phyloP scores from a whole-genome alignment of 1,140 invertebrate genomes.

The Drosophila bocki region DNA sequence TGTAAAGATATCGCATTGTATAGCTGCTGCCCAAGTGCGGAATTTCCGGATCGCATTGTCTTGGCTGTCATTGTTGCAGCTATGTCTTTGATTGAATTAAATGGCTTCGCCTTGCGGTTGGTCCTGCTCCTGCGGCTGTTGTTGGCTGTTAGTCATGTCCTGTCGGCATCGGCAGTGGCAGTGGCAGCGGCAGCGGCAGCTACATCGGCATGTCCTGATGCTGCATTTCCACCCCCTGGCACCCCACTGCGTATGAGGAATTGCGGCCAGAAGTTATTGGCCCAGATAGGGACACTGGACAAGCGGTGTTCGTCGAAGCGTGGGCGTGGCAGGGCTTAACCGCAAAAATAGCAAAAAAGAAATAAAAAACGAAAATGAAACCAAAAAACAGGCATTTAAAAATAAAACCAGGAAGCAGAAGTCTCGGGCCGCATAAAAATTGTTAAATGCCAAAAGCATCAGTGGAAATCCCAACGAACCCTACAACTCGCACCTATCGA shows the following conservation, averaged over 20 bases:
- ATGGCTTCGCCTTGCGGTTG: slow-evolving; percentile 53
- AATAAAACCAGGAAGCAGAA: slow-evolving; percentile 20
- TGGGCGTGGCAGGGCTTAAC: slow-evolving; percentile 32
- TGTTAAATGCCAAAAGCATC: slow-evolving; percentile 78
- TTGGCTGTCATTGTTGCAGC: slow-evolving; percentile 59
- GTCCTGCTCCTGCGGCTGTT: slow-evolving; percentile 35
- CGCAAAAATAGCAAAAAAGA: slow-evolving; percentile 23
- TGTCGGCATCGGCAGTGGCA: slow-evolving; percentile 7
- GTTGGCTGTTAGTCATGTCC: slow-evolving; percentile 34
- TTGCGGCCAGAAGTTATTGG: slow-evolving; percentile 55
- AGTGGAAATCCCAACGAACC: slow-evolving; percentile 52
- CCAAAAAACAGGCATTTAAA: slow-evolving; percentile 25
- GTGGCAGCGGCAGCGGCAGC: background rate
- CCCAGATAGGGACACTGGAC: slow-evolving; percentile 51
- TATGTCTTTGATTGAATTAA: slow-evolving; percentile 81
- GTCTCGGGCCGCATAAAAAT: slow-evolving; percentile 68
- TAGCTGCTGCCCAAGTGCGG: slow-evolving; percentile 18
- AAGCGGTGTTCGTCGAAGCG: slow-evolving; percentile 20
- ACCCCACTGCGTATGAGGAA: slow-evolving; percentile 64
- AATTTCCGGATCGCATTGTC: slow-evolving; percentile 34
- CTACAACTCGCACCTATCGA: slow-evolving; percentile 55
- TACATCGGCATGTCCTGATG: slow-evolving; percentile 35
- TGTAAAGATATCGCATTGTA: background rate
- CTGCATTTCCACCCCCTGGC: slow-evolving; percentile 50
- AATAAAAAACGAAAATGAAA: slow-evolving; percentile 14